phyloP scores from a whole-genome alignment of 2,888 invertebrate species.

The Chrysotoxum bicinctum region DNA sequence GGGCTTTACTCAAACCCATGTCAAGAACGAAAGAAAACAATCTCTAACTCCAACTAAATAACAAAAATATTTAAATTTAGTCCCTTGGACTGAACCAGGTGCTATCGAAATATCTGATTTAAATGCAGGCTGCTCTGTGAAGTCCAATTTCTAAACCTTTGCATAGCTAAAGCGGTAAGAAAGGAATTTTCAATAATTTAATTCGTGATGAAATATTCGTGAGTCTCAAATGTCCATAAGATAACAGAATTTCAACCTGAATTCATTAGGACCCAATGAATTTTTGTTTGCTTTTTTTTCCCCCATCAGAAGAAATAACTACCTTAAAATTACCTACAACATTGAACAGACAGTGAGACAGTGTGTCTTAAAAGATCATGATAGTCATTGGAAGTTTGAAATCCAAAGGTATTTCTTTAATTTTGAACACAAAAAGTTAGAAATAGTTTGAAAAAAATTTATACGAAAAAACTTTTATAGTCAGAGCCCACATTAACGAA shows the following conservation, averaged over 20 bases:
- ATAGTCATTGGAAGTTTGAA: background rate
- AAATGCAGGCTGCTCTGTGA: background rate
- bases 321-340: background rate
- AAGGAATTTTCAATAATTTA: slow-evolving; percentile 14
- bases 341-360: background rate
- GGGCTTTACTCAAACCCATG: slow-evolving; percentile 2
- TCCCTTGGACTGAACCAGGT: slow-evolving; percentile 3
- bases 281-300: background rate
- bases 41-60: background rate
- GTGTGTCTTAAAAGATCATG: background rate
- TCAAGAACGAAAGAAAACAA: slow-evolving; percentile 7
- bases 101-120: slow-evolving; percentile 41
- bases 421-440: too few species aligned
- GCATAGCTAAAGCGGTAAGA: background rate
- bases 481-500: too few species aligned
- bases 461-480: too few species aligned
- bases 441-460: too few species aligned
- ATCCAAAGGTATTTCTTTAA: background rate
- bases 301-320: background rate
- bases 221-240: background rate
- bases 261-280: background rate
- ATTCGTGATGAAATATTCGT: slow-evolving; percentile 13
- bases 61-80: background rate
- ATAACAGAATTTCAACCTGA: background rate
- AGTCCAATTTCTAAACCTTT: background rate